Conservation (phyloP, 2,113 vertebrate species). For the Siphamia tubifer region DNA sequence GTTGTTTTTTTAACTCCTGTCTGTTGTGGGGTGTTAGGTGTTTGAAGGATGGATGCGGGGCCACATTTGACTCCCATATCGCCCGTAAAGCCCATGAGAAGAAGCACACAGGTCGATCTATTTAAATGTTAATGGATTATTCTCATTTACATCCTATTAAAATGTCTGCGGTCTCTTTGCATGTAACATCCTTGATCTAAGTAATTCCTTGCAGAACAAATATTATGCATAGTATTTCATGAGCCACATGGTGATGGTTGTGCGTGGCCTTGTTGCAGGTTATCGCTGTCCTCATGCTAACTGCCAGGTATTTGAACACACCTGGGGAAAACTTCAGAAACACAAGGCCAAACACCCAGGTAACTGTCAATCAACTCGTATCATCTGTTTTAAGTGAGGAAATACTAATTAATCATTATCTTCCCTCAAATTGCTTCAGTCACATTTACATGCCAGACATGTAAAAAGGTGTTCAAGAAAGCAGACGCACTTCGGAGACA, state of each 20-base stretch:
- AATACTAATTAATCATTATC: not conserved
- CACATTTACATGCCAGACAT: constrained; percentile 61
- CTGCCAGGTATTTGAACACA: constrained; percentile 68
- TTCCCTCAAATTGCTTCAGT: constrained; percentile 24
- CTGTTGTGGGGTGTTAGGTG: constrained; percentile 64
- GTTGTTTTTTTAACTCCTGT: constrained; percentile 1
- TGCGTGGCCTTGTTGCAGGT: constrained; percentile 51
- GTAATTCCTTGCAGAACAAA: not conserved
- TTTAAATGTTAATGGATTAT: not conserved
- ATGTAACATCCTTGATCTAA: not conserved
- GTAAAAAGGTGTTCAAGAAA: constrained; percentile 75
- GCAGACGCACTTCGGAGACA: constrained; percentile 65
- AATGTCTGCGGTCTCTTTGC: not conserved
- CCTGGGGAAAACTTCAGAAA: constrained; percentile 74
- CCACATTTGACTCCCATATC: constrained; percentile 63
- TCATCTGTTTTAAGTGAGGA: not conserved
- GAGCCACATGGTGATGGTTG: not conserved
- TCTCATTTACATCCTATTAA: not conserved
- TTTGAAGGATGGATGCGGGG: constrained; percentile 59
- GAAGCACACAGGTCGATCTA: constrained; percentile 76
- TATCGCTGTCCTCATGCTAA: constrained; percentile 70
- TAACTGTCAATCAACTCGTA: constrained; percentile 10
- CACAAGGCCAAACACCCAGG: constrained; percentile 76
- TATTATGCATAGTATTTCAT: not conserved
- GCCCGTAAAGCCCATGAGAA: constrained; percentile 76